phyloP scores from a whole-genome alignment of 2,113 vertebrate species.

The Corvus cornix region DNA sequence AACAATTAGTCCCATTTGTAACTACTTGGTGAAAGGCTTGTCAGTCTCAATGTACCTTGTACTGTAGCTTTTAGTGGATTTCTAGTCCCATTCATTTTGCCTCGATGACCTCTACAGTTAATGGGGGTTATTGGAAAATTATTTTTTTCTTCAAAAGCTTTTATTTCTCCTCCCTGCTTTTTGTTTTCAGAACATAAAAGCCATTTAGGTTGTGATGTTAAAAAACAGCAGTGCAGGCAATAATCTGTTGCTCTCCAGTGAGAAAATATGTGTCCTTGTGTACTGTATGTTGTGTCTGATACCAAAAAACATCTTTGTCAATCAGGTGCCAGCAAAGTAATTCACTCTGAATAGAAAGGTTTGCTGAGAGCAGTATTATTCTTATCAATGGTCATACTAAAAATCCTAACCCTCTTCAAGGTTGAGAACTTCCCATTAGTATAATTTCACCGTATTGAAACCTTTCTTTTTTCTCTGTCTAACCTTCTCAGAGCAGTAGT shows the following conservation, averaged over 20 bases:
- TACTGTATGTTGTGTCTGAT: neutral
- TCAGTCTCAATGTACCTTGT: constrained; percentile 68
- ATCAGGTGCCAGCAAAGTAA: constrained; percentile 6
- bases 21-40: constrained; percentile 75
- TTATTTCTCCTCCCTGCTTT: constrained; percentile 46
- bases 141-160: constrained; percentile 66
- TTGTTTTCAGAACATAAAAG: constrained; percentile 70
- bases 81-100: constrained; percentile 74
- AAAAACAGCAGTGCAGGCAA: constrained; percentile 62
- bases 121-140: constrained; percentile 73
- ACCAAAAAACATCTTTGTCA: neutral
- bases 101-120: constrained; percentile 74
- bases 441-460: constrained; percentile 21
- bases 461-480: neutral
- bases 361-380: constrained; percentile 14
- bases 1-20: constrained; percentile 82
- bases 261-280: constrained; percentile 40
- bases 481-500: neutral
- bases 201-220: constrained; percentile 71
- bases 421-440: neutral
- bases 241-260: constrained; percentile 44
- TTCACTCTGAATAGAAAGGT: neutral
- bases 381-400: constrained; percentile 23
- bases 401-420: constrained; percentile 4
- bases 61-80: constrained; percentile 75